Conservation (phyloP, 2,797 vertebrate genomes). For the Miichthys miiuy region DNA sequence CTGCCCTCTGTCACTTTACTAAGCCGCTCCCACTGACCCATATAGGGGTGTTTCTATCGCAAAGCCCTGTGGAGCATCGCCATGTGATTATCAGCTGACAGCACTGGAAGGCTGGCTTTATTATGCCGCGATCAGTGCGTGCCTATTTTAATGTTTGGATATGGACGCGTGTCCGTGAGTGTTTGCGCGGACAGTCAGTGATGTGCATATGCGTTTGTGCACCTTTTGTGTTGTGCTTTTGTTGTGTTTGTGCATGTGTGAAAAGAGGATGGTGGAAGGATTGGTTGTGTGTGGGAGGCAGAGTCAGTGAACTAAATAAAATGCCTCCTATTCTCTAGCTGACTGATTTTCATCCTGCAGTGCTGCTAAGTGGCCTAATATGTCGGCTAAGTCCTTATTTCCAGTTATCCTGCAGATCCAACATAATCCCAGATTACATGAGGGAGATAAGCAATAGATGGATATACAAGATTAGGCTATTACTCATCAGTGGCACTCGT, state of each 20-base stretch:
- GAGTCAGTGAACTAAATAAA: slow-evolving; percentile 64
- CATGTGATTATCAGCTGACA: slow-evolving; percentile 69
- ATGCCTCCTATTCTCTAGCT: slow-evolving; percentile 51
- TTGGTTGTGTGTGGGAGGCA: slow-evolving; percentile 36
- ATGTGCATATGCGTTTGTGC: slow-evolving; percentile 15
- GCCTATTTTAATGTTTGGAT: neutral
- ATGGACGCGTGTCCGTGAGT: neutral
- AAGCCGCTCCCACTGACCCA: slow-evolving; percentile 79
- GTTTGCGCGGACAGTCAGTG: neutral
- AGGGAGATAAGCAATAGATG: slow-evolving; percentile 64
- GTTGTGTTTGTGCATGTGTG: slow-evolving; percentile 43
- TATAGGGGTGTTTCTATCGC: slow-evolving; percentile 63
- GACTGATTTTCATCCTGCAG: slow-evolving; percentile 40
- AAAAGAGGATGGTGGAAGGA: neutral
- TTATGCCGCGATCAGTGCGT: slow-evolving; percentile 18
- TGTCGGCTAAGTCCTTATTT: slow-evolving; percentile 52
- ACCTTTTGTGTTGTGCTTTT: slow-evolving; percentile 29
- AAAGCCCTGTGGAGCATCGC: slow-evolving; percentile 56
- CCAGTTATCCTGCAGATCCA: slow-evolving; percentile 64
- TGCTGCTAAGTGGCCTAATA: slow-evolving; percentile 70
- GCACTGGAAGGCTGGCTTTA: slow-evolving; percentile 47
- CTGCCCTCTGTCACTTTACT: slow-evolving; percentile 59
- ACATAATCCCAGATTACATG: slow-evolving; percentile 75
- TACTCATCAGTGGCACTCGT: slow-evolving; percentile 32
- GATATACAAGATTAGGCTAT: slow-evolving; percentile 63